Conservation (phyloP, 2,797 vertebrate genomes). For the Gila robusta region DNA sequence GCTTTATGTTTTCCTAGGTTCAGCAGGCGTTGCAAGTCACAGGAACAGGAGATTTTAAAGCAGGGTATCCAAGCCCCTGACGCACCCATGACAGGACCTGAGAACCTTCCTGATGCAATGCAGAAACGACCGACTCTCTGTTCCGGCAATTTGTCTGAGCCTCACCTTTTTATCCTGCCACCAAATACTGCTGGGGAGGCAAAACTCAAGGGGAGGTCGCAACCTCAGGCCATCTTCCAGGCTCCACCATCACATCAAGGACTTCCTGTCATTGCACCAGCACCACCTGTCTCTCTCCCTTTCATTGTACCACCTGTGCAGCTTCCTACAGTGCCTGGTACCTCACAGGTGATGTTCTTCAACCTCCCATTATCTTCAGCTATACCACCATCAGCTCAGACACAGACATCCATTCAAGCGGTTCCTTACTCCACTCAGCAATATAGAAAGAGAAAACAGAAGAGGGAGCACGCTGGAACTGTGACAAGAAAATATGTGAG, state of each 20-base stretch:
- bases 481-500: too few relatives aligned
- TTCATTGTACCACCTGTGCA: background rate
- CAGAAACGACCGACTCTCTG: background rate
- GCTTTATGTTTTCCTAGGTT: background rate
- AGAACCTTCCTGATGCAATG: background rate
- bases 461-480: too few relatives aligned
- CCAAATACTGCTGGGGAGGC: background rate
- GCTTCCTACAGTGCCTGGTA: background rate
- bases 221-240: background rate
- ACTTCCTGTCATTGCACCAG: background rate
- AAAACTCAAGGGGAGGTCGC: background rate
- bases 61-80: constrained; percentile 4
- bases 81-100: background rate
- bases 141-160: background rate
- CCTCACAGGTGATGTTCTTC: too few relatives aligned
- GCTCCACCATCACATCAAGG: background rate
- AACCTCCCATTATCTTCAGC: too few relatives aligned
- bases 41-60: background rate
- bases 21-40: background rate
- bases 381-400: too few relatives aligned
- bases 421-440: too few relatives aligned
- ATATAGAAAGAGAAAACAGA: too few relatives aligned
- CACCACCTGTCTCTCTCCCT: background rate
- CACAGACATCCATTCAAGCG: too few relatives aligned
- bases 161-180: background rate